These are phyloP conservation scores for Bilobella aurantiaca DNA, from an alignment of 1,140 invertebrate species.

Conservation along the genomic window DNA sequence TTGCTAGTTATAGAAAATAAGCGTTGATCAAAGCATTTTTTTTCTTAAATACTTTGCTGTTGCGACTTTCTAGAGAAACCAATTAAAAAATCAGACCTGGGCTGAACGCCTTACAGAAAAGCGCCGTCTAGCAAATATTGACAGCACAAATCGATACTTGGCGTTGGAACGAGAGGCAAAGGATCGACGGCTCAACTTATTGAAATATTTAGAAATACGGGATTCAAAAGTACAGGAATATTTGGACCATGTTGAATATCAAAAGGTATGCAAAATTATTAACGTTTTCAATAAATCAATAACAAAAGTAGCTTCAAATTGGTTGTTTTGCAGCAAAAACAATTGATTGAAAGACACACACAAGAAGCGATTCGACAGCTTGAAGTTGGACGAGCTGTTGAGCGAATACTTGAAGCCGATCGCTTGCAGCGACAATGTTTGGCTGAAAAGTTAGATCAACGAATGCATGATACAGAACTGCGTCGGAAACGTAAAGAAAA, in stretches of 20 bases:
- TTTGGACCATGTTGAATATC: slow-evolving; percentile 26
- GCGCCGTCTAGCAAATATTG: slow-evolving; percentile 20
- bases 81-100: slow-evolving; percentile 17
- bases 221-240: slow-evolving; percentile 26
- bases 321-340: slow-evolving; percentile 18
- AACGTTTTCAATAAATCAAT: too few relatives aligned
- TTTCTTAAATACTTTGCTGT: background rate
- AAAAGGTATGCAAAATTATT: slow-evolving; percentile 26
- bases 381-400: slow-evolving; percentile 33
- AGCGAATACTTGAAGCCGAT: slow-evolving; percentile 31
- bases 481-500: slow-evolving; percentile 25
- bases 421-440: slow-evolving; percentile 14
- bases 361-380: slow-evolving; percentile 28
- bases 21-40: too few relatives aligned
- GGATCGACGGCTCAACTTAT: slow-evolving; percentile 11
- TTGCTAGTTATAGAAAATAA: too few relatives aligned
- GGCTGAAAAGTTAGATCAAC: slow-evolving; percentile 22
- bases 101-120: slow-evolving; percentile 27
- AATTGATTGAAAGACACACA: slow-evolving; percentile 27
- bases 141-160: slow-evolving; percentile 27
- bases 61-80: background rate
- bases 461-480: slow-evolving; percentile 29
- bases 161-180: slow-evolving; percentile 19
- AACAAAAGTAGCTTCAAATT: too few relatives aligned
- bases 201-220: slow-evolving; percentile 20